A percentile compares a stretch with the other conserved stretches of the same genome.
Conservation (phyloP, 2,113 vertebrate species). For the Archocentrus centrarchus region DNA sequence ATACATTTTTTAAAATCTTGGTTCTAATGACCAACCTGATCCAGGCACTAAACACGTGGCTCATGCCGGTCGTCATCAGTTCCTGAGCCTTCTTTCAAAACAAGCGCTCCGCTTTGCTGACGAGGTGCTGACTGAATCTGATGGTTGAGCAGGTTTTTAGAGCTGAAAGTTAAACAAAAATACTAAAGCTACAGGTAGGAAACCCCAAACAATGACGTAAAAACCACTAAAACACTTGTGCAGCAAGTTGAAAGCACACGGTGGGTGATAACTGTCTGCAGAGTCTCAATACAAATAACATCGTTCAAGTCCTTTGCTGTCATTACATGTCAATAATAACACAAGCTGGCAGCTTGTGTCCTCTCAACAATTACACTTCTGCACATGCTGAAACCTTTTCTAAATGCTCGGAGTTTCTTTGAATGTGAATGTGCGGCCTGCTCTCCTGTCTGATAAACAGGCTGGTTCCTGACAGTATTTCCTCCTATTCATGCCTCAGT, state of each 20-base stretch:
- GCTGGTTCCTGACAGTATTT: constrained; percentile 17
- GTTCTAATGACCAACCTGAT: background rate
- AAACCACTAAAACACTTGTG: background rate
- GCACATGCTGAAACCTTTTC: background rate
- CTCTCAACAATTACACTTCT: background rate
- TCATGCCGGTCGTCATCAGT: background rate
- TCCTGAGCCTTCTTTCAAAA: too few relatives aligned
- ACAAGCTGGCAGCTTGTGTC: background rate
- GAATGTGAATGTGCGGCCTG: background rate
- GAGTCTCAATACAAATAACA: background rate
- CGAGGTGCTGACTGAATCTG: too few relatives aligned
- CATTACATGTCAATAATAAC: too few relatives aligned
- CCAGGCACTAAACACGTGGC: background rate
- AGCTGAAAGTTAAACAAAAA: too few relatives aligned
- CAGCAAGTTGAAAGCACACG: background rate
- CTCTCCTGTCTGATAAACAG: constrained; percentile 31
- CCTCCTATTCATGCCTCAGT: constrained; percentile 27
- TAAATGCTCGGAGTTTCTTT: background rate
- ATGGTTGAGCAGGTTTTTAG: too few relatives aligned
- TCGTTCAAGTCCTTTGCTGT: too few relatives aligned
- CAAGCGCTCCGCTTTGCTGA: too few relatives aligned
- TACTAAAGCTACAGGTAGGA: background rate
- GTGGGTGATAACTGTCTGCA: background rate
- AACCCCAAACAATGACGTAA: background rate
- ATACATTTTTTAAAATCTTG: background rate